Percentiles rank a stretch among this genome's conserved stretches.
These are phyloP conservation scores for Poeciliopsis retropinna DNA, from an alignment of 2,113 vertebrate genomes.

Conservation along the genomic window DNA sequence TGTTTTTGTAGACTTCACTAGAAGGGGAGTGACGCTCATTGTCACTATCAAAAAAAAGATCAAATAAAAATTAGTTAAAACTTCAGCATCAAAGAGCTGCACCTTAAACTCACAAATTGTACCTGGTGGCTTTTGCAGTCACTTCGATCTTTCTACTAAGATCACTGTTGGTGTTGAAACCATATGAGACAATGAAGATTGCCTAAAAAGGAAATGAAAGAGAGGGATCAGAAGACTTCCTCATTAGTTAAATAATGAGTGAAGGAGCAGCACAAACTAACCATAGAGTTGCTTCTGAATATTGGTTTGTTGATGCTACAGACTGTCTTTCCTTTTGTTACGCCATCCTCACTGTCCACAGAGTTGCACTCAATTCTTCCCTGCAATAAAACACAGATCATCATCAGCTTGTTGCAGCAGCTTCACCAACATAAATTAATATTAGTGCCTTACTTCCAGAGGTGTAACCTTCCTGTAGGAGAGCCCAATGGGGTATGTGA, in stretches of 20 bases:
- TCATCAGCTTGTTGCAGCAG: background rate
- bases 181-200: constrained; percentile 13
- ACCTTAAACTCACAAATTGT: background rate
- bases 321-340: constrained; percentile 45
- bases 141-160: constrained; percentile 9
- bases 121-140: constrained; percentile 18
- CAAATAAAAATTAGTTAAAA: constrained; percentile 38
- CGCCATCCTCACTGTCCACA: constrained; percentile 45
- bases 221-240: background rate
- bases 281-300: constrained; percentile 71
- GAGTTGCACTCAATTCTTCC: constrained; percentile 79
- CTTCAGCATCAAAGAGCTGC: background rate
- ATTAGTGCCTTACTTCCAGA: constrained; percentile 70
- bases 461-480: constrained; percentile 76
- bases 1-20: constrained; percentile 44
- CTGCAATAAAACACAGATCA: constrained; percentile 40
- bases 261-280: constrained; percentile 34
- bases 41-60: constrained; percentile 62
- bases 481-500: constrained; percentile 80
- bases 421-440: background rate
- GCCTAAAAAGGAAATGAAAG: constrained; percentile 46
- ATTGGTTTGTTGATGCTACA: constrained; percentile 83
- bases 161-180: background rate
- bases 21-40: constrained; percentile 41
- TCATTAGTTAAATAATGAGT: background rate